Evolutionary conservation across 2,113 vertebrate genomes (phyloP), one percentile per base, ranked within the genome.

Genomic region (Melanostigma gelatinosum): DNA sequence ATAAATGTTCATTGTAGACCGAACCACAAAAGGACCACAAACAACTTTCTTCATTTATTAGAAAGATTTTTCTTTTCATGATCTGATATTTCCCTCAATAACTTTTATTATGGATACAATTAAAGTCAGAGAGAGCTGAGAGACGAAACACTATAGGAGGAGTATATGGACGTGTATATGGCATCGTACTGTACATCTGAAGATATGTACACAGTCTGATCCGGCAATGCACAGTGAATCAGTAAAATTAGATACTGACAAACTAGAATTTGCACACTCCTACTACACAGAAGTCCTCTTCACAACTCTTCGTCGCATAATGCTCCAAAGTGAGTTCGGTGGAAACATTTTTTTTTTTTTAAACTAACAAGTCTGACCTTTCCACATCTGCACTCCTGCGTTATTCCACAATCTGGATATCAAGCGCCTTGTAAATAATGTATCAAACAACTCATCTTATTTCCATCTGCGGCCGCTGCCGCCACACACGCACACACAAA

Each of bases 381-480:
- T 24, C 20, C 20, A 24, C n/a, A 62, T 68, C 63, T 55, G 2
- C 22, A 38, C 57, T 40, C 34, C 46, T 22, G 48, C 50, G 77
- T 62, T 68, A 46, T 20, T 15, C 63, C 11, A 66, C 55, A n/a
- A 50, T 27, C 32, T 32, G 38, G 44, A 82, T 63, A 40, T 42
- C 48, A 79, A 72, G 55, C 32, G 27, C 38, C 54, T 52, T 8
- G 13, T 75, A 82, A 82, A 79, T 82, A 68, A 84, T 78, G 44
- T 42, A 85, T 66, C 50, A 76, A 72, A 72, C 71, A 42, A 40
- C 40, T 38, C 48, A 54, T 84, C 62, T 62, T 11, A 65, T 65
- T 48, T 82, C 52, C 40, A 71, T 82, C 75, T 69, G 22, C 34
- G 40, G 32, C 24, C 55, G 65, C n/a, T n/a, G 52, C 38, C 20